A percentile compares a stretch with the other conserved stretches of the same genome.
Evolutionary conservation across 2,113 vertebrate species (phyloP).

Genomic region (Cromileptes altivelis): DNA sequence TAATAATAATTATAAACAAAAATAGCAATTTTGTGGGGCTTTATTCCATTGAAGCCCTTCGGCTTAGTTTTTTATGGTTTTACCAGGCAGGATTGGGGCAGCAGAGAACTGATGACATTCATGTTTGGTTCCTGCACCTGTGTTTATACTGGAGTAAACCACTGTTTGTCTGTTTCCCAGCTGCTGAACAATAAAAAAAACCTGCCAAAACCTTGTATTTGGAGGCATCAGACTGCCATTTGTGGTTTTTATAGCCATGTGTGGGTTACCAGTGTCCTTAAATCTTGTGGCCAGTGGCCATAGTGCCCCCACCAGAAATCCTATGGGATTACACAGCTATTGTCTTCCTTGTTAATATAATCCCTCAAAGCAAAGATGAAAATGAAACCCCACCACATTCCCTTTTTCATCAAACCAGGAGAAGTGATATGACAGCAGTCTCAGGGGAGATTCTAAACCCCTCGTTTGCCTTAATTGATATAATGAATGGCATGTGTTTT

Average conservation of each 20-base stretch:
- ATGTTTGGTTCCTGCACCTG: slow-evolving; percentile 14
- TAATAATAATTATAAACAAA: not conserved
- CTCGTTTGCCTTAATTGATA: slow-evolving; percentile 86
- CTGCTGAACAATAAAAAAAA: slow-evolving; percentile 11
- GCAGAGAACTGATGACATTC: not conserved
- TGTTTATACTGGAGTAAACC: not conserved
- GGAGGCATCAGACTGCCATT: slow-evolving; percentile 3
- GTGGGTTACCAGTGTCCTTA: slow-evolving; percentile 17
- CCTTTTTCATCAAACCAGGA: slow-evolving; percentile 72
- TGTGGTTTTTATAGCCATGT: slow-evolving; percentile 15
- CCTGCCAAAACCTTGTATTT: not conserved
- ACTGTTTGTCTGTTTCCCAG: not conserved
- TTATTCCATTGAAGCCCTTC: not conserved
- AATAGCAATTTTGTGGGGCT: not conserved
- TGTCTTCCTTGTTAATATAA: slow-evolving; percentile 44
- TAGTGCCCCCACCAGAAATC: slow-evolving; percentile 15
- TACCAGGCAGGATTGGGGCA: not conserved
- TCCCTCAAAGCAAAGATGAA: slow-evolving; percentile 49
- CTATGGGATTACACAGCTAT: slow-evolving; percentile 25
- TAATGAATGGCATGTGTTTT: slow-evolving; percentile 83
- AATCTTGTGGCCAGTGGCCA: slow-evolving; percentile 41
- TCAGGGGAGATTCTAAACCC: slow-evolving; percentile 81
- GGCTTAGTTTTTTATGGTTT: not conserved
- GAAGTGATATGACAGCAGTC: slow-evolving; percentile 75
- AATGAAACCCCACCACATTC: slow-evolving; percentile 56